Base-by-base conservation (phyloP, 1,140 invertebrate species). In the Drosophila pandora region DNA sequence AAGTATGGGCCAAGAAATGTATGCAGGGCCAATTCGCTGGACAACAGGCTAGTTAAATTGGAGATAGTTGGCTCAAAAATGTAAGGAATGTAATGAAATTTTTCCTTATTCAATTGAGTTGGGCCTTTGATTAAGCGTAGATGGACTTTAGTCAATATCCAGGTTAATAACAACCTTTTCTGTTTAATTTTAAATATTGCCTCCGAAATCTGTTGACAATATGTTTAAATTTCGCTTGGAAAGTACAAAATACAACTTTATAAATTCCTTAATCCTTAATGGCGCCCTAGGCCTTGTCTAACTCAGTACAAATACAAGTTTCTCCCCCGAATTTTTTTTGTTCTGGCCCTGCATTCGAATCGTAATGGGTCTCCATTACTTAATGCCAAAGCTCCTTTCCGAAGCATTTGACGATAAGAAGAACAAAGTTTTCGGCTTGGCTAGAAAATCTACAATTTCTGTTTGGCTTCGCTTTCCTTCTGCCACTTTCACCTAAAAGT, bases 401-500 rank as follows among this genome's bases (percentile, higher is more conserved):
- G 47, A 50, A 70, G 77, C 71, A 70, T 79, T 75, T 37, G 34
- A 37, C 34, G 52, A 34, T 62, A 67, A 80, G 68, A 76, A 69
- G 73, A 65, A 76, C 52, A 76, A 78, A 73, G 65, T 75, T 76
- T 76, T 57, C 43, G 54, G 55, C 55, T 75, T 59, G 30, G 43
- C 39, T 71, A 52, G 62, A 83, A 82, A 83, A 48, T 85, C 82
- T 85, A 60, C 64, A 70, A 87, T 81, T 72, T 60, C 52, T 67
- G 50, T 56, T 69, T 57, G 50, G 32, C 67, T 69, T 68, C 64
- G 65, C 65, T 57, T 13, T 39, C 61, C 39, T 10, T 68, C 12
- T 22, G 32, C 52, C 74, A 87, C 82, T 85, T 87, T 85, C 82
- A 81, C 81, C 81, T 62, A 87, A 87, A 87, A 85, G 77, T 85